Evolutionary conservation across 2,113 vertebrate species (phyloP).

Genomic region (Galemys pyrenaicus): DNA sequence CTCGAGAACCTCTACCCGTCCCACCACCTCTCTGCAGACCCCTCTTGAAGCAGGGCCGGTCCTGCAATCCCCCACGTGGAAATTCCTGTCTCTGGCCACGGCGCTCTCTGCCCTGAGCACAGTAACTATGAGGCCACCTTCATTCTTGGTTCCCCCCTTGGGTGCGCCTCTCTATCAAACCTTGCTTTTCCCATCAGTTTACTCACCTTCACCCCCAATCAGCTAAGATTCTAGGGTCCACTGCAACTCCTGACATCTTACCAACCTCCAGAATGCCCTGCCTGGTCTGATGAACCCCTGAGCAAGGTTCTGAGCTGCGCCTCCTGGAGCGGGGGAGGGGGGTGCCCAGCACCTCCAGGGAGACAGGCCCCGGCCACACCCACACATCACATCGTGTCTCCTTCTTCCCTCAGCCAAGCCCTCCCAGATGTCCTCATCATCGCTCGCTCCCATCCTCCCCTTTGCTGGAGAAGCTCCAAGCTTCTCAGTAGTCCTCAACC

Average conservation of each 20-base stretch:
- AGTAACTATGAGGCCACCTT: not conserved
- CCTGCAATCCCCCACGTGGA: not conserved
- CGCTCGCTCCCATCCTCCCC: not conserved
- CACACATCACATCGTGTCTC: not conserved
- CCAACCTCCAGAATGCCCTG: not conserved
- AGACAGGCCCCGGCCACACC: not conserved
- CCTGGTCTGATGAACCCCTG: fast-evolving
- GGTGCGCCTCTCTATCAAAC: not conserved
- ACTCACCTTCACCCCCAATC: not conserved
- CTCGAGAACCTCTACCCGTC: too few relatives aligned
- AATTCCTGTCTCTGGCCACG: not conserved
- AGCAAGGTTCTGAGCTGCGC: not conserved
- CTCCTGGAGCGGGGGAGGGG: not conserved
- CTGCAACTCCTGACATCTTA: not conserved
- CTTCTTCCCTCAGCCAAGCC: not conserved
- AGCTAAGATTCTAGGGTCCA: not conserved
- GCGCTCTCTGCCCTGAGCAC: not conserved
- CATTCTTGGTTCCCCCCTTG: not conserved
- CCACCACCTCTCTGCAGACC: not conserved
- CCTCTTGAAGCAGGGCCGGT: not conserved
- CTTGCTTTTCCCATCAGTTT: not conserved
- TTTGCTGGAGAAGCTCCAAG: not conserved
- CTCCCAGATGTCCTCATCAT: too few relatives aligned
- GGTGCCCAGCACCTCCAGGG: not conserved
- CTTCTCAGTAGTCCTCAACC: not conserved